A percentile compares a stretch with the other conserved stretches of the same genome.
Evolutionary conservation across 2,888 invertebrate species (phyloP).

Genomic region (Cataglyphis altisquamis): DNA sequence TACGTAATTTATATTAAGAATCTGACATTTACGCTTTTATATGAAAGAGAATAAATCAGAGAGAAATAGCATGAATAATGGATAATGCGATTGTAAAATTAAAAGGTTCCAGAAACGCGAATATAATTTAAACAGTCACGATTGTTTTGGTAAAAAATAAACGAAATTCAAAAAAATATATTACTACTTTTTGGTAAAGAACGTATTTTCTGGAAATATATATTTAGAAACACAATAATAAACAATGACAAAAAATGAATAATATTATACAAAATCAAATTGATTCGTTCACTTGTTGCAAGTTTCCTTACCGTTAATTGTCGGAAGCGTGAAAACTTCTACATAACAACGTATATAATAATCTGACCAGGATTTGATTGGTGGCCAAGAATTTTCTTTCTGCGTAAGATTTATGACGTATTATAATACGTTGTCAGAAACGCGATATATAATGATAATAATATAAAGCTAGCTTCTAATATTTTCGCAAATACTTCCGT

Average conservation of each 20-base stretch:
- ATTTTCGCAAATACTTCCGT: background rate
- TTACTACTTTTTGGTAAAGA: background rate
- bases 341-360: slow-evolving; percentile 1
- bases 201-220: background rate
- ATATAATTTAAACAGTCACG: background rate
- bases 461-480: background rate
- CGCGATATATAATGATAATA: background rate
- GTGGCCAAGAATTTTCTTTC: background rate
- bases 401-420: background rate
- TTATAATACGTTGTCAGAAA: background rate
- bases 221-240: background rate
- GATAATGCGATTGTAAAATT: background rate
- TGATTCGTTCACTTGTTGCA: background rate
- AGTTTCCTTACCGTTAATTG: background rate
- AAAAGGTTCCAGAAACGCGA: background rate
- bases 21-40: background rate
- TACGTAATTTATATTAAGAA: background rate
- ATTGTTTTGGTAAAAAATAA: background rate
- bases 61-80: background rate
- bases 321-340: background rate
- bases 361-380: slow-evolving; percentile 4
- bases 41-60: background rate
- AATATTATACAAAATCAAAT: background rate
- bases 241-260: background rate
- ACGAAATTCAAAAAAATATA: too few species aligned